A percentile compares a stretch with the other conserved stretches of the same genome.
phyloP scores from a whole-genome alignment of 2,113 vertebrate species.

The Boulengeromyrus knoepffleri region DNA sequence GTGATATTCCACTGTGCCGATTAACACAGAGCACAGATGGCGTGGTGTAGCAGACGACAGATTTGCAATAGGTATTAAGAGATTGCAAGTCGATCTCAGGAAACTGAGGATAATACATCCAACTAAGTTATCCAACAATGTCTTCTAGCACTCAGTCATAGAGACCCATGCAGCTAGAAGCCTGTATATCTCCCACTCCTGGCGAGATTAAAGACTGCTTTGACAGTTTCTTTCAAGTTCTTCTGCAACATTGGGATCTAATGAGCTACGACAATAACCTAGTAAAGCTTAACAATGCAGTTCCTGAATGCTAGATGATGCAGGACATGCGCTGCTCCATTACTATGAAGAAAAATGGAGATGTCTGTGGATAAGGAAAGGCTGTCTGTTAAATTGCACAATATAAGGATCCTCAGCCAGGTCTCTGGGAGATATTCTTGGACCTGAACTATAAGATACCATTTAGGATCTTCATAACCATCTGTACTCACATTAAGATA shows the following conservation, averaged over 20 bases:
- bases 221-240: slow-evolving; percentile 22
- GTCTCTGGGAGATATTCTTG: slow-evolving; percentile 29
- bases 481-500: background rate
- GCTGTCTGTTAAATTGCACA: background rate
- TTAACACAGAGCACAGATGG: slow-evolving; percentile 28
- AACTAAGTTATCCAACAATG: slow-evolving; percentile 26
- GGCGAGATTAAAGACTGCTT: slow-evolving; percentile 26
- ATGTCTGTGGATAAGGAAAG: background rate
- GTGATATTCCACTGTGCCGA: background rate
- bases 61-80: slow-evolving; percentile 29
- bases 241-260: slow-evolving; percentile 16
- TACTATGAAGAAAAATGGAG: background rate
- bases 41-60: slow-evolving; percentile 27
- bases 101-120: slow-evolving; percentile 26
- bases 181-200: slow-evolving; percentile 32
- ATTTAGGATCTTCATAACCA: slow-evolving; percentile 18
- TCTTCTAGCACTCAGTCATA: slow-evolving; percentile 35
- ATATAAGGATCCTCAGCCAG: slow-evolving; percentile 7
- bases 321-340: background rate
- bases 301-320: background rate
- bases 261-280: slow-evolving; percentile 16
- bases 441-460: slow-evolving; percentile 28
- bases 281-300: background rate
- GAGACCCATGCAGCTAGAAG: slow-evolving; percentile 47
- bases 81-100: slow-evolving; percentile 26